Evolutionary conservation across 1,140 invertebrate species (phyloP).

Genomic region (Schlechtendalia chinensis): DNA sequence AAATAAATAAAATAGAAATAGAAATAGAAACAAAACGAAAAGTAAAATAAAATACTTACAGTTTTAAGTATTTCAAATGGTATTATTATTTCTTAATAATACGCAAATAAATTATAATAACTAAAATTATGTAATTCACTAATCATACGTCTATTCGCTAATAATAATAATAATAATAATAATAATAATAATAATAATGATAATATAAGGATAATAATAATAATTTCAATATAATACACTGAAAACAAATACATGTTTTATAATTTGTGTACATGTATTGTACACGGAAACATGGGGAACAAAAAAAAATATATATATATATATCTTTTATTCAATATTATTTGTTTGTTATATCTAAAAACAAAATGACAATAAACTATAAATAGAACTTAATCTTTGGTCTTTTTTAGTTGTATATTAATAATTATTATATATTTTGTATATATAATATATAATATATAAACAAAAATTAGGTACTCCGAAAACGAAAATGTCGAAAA

Average conservation of each 20-base stretch:
- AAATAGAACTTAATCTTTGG: conserved; percentile 43
- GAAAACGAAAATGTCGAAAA: conserved; percentile 32
- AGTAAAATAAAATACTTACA: conserved; percentile 35
- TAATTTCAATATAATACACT: conserved; percentile 24
- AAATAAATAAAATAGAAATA: too few species aligned
- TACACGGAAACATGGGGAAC: background rate
- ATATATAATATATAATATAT: background rate
- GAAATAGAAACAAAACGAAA: too few species aligned
- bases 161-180: conserved; percentile 20
- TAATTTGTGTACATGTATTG: background rate
- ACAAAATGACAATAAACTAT: conserved; percentile 39
- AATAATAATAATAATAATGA: conserved; percentile 25
- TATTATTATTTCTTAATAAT: background rate
- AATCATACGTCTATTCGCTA: conserved; percentile 17
- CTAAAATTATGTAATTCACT: conserved; percentile 28
- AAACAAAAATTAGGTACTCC: conserved; percentile 12
- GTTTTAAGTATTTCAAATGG: conserved; percentile 31
- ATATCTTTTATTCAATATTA: background rate
- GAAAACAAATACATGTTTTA: conserved; percentile 6
- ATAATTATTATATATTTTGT: background rate
- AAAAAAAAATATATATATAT: background rate
- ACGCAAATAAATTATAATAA: conserved; percentile 18
- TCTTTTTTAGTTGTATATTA: conserved; percentile 38
- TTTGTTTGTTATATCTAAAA: conserved; percentile 20
- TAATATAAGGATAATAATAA: too few species aligned